Evolutionary conservation across 2,113 vertebrate species (phyloP).

Genomic region (Diadophis punctatus): DNA sequence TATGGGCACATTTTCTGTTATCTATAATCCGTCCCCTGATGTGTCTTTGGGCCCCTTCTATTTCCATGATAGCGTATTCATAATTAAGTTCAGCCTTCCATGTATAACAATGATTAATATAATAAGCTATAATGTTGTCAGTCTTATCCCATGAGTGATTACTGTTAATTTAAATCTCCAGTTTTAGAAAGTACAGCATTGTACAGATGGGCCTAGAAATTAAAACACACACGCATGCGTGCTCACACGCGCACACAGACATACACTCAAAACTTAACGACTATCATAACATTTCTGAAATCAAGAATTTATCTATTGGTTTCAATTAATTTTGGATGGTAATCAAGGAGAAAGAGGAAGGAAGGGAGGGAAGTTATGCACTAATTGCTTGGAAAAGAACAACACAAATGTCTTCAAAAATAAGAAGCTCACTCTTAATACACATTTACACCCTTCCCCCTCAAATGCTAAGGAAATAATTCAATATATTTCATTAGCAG

Average conservation of each 20-base stretch:
- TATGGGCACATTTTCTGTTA: background rate
- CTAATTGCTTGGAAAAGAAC: background rate
- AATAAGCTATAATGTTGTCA: conserved; percentile 38
- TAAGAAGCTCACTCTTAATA: background rate
- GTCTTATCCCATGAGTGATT: conserved; percentile 22
- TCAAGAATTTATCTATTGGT: background rate
- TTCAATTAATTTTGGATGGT: conserved; percentile 1
- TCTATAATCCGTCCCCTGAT: conserved; percentile 35
- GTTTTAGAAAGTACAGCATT: conserved; percentile 33
- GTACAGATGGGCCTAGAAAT: conserved; percentile 37
- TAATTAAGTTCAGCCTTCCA: conserved; percentile 17
- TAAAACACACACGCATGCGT: conserved; percentile 31
- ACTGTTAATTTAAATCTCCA: conserved; percentile 48
- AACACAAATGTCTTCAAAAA: background rate
- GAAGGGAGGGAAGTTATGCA: background rate
- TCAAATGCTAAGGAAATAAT: background rate
- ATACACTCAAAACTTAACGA: background rate
- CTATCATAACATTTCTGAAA: background rate
- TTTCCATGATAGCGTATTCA: conserved; percentile 20
- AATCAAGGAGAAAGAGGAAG: background rate
- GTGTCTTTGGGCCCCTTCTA: conserved; percentile 3
- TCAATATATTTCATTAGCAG: background rate
- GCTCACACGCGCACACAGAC: background rate
- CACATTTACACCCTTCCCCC: background rate
- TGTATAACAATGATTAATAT: conserved; percentile 32